Percentiles rank a stretch among this genome's conserved stretches.
phyloP scores from a whole-genome alignment of 2,113 vertebrate genomes.

The Nesospiza acunhae region DNA sequence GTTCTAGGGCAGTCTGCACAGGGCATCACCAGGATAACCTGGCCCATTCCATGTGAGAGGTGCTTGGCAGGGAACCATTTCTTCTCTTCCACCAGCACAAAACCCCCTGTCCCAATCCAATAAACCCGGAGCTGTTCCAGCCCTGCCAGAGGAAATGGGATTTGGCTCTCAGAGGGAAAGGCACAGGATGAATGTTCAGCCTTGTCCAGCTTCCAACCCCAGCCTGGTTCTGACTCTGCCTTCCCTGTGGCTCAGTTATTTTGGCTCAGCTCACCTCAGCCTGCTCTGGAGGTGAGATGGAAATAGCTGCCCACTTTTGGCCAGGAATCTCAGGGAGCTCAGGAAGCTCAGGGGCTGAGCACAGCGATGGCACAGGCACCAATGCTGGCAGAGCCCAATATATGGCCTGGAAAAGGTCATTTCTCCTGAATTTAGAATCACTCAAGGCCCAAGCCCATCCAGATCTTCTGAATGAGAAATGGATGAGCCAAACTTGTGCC shows the following conservation, averaged over 20 bases:
- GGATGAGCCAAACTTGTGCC: not conserved
- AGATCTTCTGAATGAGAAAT: not conserved
- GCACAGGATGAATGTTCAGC: not conserved
- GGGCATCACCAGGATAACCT: not conserved
- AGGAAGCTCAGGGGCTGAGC: not conserved
- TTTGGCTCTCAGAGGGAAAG: not conserved
- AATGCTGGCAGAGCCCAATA: not conserved
- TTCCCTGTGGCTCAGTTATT: not conserved
- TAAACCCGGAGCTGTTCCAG: not conserved
- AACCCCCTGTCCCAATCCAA: not conserved
- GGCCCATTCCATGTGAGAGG: not conserved
- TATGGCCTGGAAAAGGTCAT: not conserved
- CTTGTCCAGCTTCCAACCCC: not conserved
- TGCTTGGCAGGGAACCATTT: not conserved
- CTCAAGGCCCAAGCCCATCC: not conserved
- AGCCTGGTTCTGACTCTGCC: not conserved
- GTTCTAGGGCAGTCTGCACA: not conserved
- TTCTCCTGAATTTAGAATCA: not conserved
- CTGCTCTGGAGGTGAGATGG: not conserved
- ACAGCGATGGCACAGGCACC: not conserved
- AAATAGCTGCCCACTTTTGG: not conserved
- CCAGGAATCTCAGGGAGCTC: not conserved
- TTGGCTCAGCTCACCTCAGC: conserved; percentile 28
- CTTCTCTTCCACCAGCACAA: not conserved
- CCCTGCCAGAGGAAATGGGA: not conserved